Percentiles rank a stretch among this genome's conserved stretches.
These are phyloP conservation scores for Craseonycteris thonglongyai DNA, from an alignment of 2,113 vertebrate genomes.

Conservation along the genomic window DNA sequence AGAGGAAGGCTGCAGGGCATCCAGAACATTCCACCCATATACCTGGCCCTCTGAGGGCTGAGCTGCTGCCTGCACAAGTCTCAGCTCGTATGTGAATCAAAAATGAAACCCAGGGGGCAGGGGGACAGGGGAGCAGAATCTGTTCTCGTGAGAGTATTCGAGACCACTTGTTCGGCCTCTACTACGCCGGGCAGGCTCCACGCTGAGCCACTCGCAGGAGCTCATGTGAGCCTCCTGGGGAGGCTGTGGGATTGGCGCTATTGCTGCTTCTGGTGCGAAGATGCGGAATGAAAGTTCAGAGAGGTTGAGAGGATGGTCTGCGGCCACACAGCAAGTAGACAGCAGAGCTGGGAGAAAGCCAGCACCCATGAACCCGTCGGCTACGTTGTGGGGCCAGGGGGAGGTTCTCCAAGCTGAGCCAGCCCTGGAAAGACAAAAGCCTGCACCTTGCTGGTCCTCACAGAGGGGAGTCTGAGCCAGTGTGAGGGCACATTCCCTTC, in stretches of 20 bases:
- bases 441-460: no score
- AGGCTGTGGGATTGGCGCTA: fast-evolving
- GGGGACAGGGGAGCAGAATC: not conserved
- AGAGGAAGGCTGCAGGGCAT: not conserved
- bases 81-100: not conserved
- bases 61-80: not conserved
- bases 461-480: fast-evolving
- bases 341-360: not conserved
- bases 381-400: fast-evolving
- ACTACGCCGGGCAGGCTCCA: fast-evolving
- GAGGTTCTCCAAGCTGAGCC: not conserved
- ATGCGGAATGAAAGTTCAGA: not conserved
- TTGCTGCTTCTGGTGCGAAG: fast-evolving
- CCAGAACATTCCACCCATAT: not conserved
- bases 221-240: fast-evolving
- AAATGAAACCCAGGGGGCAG: not conserved
- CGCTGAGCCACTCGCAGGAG: fast-evolving
- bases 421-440: not conserved
- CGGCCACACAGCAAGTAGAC: not conserved
- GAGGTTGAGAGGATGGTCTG: not conserved
- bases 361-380: not conserved
- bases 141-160: fast-evolving
- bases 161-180: fast-evolving
- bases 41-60: not conserved
- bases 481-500: not conserved